Conservation (phyloP, 2,797 vertebrate species). For the Arctocebus calabarensis region DNA sequence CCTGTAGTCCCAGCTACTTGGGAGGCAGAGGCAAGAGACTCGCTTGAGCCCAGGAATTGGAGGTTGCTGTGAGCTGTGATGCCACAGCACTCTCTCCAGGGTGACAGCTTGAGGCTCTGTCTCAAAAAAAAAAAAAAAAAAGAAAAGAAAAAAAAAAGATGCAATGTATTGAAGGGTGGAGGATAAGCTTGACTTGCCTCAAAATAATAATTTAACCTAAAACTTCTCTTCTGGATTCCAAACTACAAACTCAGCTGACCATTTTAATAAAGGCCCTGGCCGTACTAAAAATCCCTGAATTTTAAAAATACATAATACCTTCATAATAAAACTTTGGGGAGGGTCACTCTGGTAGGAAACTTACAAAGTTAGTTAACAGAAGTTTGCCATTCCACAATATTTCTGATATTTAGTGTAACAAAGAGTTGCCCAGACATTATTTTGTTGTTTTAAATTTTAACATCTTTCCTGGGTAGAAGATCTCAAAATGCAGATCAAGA, state of each 20-base stretch:
- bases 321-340: neutral
- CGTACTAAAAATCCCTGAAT: neutral
- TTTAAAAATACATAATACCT: neutral
- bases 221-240: neutral
- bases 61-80: no score
- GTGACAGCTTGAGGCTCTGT: no score
- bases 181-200: neutral
- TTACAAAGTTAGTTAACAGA: neutral
- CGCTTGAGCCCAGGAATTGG: no score
- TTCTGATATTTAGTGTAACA: neutral
- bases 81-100: no score
- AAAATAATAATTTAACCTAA: slow-evolving; percentile 13
- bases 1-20: no score
- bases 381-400: neutral
- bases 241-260: neutral
- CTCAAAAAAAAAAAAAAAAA: no score
- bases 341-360: neutral
- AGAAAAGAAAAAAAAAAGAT: neutral
- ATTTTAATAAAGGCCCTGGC: neutral
- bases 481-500: slow-evolving; percentile 5
- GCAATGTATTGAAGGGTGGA: neutral
- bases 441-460: neutral
- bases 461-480: slow-evolving; percentile 9
- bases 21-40: no score
- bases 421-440: neutral